Percentiles rank a stretch among this genome's conserved stretches.
Evolutionary conservation across 1,140 invertebrate genomes (phyloP).

Genomic region (Sycobia sp.): DNA sequence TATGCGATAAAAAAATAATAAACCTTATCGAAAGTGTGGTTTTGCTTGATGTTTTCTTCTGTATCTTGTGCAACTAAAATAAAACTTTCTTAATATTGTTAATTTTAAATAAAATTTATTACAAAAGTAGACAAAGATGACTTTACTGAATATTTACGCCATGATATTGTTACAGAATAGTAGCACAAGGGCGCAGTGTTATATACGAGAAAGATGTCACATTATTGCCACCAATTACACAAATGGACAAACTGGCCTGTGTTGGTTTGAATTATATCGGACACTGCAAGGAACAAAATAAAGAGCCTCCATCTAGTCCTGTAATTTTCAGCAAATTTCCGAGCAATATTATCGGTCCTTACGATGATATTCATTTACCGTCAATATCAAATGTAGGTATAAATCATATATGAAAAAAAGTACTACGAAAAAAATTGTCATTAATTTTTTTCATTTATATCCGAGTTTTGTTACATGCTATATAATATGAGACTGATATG

Average conservation of each 20-base stretch:
- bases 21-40: too few species aligned
- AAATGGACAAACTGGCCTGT: slow-evolving; percentile 79
- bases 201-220: slow-evolving; percentile 62
- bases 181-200: slow-evolving; percentile 63
- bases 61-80: too few species aligned
- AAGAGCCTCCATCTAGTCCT: slow-evolving; percentile 72
- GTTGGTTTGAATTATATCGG: slow-evolving; percentile 81
- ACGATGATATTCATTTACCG: slow-evolving; percentile 74
- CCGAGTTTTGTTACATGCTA: too few species aligned
- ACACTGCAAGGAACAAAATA: slow-evolving; percentile 78
- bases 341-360: slow-evolving; percentile 77
- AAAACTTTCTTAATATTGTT: too few species aligned
- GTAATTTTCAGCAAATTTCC: slow-evolving; percentile 83
- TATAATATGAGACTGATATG: too few species aligned
- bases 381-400: slow-evolving; percentile 65
- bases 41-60: too few species aligned
- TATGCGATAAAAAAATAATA: too few species aligned
- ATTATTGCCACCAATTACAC: slow-evolving; percentile 70
- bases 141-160: too few species aligned
- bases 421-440: too few species aligned
- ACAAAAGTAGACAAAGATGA: too few species aligned
- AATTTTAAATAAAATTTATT: too few species aligned
- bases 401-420: background rate
- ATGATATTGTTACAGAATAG: slow-evolving; percentile 59
- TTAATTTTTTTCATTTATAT: too few species aligned